A percentile compares a stretch with the other conserved stretches of the same genome.
Evolutionary conservation across 1,140 invertebrate genomes (phyloP).

Genomic region (Drosophila erecta): DNA sequence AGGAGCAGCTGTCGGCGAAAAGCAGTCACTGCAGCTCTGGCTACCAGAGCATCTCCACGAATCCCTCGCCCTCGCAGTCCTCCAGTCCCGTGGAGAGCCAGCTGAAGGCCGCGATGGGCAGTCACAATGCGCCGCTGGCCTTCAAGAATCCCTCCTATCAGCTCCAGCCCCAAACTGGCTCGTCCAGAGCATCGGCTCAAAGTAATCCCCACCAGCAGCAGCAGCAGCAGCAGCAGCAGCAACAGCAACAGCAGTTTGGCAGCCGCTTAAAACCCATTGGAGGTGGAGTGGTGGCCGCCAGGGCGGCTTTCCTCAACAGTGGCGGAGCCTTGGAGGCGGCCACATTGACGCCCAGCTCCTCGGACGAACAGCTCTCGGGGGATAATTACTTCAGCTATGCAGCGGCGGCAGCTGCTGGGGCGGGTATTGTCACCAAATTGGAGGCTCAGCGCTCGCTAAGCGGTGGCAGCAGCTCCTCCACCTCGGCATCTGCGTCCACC

Average conservation of each 20-base stretch:
- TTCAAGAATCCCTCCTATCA: conserved; percentile 95
- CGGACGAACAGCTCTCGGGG: conserved; percentile 79
- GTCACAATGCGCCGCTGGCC: conserved; percentile 88
- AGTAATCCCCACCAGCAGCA: neutral
- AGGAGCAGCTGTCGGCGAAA: conserved; percentile 86
- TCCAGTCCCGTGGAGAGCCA: conserved; percentile 92
- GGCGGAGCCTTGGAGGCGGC: conserved; percentile 64
- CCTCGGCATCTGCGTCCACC: conserved; percentile 36
- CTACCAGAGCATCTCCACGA: conserved; percentile 94
- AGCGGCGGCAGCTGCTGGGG: conserved; percentile 44
- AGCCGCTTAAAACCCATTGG: conserved; percentile 61
- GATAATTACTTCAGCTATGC: conserved; percentile 78
- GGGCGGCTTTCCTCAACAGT: conserved; percentile 73
- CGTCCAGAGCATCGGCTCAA: conserved; percentile 9
- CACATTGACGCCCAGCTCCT: conserved; percentile 82
- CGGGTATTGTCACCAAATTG: conserved; percentile 37
- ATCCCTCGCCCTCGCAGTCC: conserved; percentile 91
- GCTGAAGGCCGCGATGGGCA: conserved; percentile 45
- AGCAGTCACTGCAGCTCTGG: conserved; percentile 93
- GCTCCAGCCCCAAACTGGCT: conserved; percentile 85
- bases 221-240: conserved; percentile 25
- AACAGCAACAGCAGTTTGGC: conserved; percentile 37
- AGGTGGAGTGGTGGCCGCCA: conserved; percentile 70
- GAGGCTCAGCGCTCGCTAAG: conserved; percentile 84
- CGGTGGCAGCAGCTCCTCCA: conserved; percentile 85